These are phyloP conservation scores for Ophion ellenae DNA, from an alignment of 2,888 invertebrate genomes.

Conservation along the genomic window DNA sequence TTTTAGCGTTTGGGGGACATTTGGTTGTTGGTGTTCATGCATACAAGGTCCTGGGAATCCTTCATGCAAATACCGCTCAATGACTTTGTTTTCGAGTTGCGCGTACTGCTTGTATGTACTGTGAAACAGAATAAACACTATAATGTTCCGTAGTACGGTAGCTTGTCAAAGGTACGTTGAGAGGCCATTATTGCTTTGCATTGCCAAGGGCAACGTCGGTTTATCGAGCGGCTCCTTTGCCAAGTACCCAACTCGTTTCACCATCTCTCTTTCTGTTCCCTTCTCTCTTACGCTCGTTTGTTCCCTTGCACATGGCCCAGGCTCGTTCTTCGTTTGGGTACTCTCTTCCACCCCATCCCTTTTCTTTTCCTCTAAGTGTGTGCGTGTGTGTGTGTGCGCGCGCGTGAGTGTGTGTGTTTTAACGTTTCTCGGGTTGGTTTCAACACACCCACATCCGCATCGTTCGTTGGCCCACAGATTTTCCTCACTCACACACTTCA, in stretches of 20 bases:
- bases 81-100: background rate
- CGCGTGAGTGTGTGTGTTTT: conserved; percentile 10
- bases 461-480: conserved; percentile 52
- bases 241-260: conserved; percentile 67
- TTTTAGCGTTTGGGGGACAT: background rate
- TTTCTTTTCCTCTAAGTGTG: conserved; percentile 13
- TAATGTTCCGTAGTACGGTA: conserved; percentile 66
- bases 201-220: conserved; percentile 77
- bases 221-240: conserved; percentile 74
- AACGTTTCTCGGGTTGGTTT: conserved; percentile 51
- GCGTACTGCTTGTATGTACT: background rate
- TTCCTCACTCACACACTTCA: conserved; percentile 18
- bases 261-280: conserved; percentile 39
- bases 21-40: conserved; percentile 1
- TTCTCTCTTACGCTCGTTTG: conserved; percentile 43
- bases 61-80: conserved; percentile 54
- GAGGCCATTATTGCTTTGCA: conserved; percentile 77
- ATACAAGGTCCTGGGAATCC: conserved; percentile 26
- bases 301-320: conserved; percentile 37
- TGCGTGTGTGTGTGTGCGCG: too few relatives aligned
- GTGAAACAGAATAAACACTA: conserved; percentile 53
- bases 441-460: conserved; percentile 37
- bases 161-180: conserved; percentile 72
- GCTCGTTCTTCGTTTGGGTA: conserved; percentile 31
- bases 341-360: conserved; percentile 17